Evolutionary conservation across 2,797 vertebrate genomes (phyloP), one percentile per base, ranked within the genome.

Genomic region (Hoplostethus mediterraneus): DNA sequence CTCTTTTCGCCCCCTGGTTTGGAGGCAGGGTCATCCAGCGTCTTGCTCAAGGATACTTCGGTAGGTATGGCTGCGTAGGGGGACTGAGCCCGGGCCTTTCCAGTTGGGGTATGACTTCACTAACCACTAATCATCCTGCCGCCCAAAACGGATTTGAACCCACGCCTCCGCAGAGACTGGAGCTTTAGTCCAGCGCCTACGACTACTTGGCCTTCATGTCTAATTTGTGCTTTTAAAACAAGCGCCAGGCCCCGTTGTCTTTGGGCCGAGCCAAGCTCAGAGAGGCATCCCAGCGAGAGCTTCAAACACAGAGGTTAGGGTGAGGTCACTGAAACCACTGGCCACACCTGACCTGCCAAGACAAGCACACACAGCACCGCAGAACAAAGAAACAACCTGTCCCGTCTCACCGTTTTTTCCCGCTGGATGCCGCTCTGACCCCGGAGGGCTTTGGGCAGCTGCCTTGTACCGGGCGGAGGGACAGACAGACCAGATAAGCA

Each of bases 351-450:
- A 79, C 58, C 67, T 67, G 69, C 83, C 72, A 25, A 55, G 69
- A 77, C 64, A 85, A 91, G 77, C 77, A 77, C n/a, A 77, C n/a
- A 56, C 25, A 63, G 71, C 74, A n/a, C 72, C 67, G 44, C 72
- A 77, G 63, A 69, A 69, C 48, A 80, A 80, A 89, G 83, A 81
- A 70, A 81, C 63, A 72, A 65, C 2, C 36, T 53, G 63, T 51
- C 65, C 75, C 21, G 45, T 59, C 67, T 52, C 44, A 54, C 31
- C 12, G 64, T 36, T 47, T 36, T 47, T 60, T 14, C 59, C 55
- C 25, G 52, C 45, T 75, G 59, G 63, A 59, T 36, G 69, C 49
- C 61, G 33, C 62, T 67, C 57, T 79, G 72, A 80, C 60, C 67
- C 74, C 38, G 44, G 25, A 71, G 49, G 61, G 52, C 61, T 71